These are phyloP conservation scores for Lethenteron reissneri DNA, from an alignment of 2,113 vertebrate species.

Conservation along the genomic window DNA sequence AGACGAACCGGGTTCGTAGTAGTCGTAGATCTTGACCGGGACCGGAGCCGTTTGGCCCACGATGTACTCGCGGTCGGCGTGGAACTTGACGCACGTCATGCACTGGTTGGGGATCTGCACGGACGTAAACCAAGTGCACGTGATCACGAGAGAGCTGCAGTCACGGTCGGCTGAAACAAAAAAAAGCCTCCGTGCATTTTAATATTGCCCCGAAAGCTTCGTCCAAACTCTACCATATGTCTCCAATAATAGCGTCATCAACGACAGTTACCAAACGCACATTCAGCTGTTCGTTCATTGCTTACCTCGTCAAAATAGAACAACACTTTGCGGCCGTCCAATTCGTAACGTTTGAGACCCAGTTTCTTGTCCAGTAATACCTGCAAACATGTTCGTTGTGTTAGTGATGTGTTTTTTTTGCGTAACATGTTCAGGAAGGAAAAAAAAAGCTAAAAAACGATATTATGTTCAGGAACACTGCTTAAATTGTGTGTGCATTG, in stretches of 20 bases:
- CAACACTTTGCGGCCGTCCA: slow-evolving; percentile 49
- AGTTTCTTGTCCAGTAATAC: slow-evolving; percentile 53
- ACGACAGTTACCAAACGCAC: background rate
- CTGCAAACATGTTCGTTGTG: slow-evolving; percentile 17
- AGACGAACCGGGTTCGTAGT: slow-evolving; percentile 61
- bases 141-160: no score
- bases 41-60: slow-evolving; percentile 73
- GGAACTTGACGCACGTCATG: slow-evolving; percentile 62
- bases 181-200: background rate
- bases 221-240: no score
- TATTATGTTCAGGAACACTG: no score
- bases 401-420: no score
- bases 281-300: background rate
- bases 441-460: background rate
- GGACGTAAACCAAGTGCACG: slow-evolving; percentile 2
- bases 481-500: no score
- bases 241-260: no score
- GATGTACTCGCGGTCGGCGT: slow-evolving; percentile 53
- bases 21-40: slow-evolving; percentile 67
- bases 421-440: background rate
- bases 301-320: slow-evolving; percentile 81
- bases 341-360: slow-evolving; percentile 59
- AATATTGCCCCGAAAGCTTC: no score
- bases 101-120: slow-evolving; percentile 62
- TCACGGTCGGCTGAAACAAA: background rate